Evolutionary conservation across 2,797 vertebrate species (phyloP), one percentile per base, ranked within the genome.

Genomic region (Mus caroli): DNA sequence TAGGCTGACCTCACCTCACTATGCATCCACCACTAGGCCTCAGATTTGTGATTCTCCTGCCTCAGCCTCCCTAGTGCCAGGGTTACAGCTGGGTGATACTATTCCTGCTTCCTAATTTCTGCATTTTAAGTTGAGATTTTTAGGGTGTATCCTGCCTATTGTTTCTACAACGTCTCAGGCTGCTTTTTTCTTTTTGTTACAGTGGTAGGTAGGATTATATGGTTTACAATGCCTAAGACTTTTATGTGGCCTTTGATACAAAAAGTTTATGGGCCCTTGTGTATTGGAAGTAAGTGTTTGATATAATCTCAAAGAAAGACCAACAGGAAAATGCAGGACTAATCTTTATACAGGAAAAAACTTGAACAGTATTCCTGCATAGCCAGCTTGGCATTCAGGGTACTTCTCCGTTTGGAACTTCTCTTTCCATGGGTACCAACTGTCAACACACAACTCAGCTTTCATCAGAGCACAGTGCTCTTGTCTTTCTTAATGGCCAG

Each of bases 71-170:
- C 43, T 19, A 37, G 75, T 78, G 20, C 43, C 20, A 26, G 22
- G 22, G 52, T 26, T 78, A 40, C 15, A 62, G 22, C 7, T 62
- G 34, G 19, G 20, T 50, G 43, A 13, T 24, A 37, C 34, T 43
- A 31, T 12, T 14, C 46, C 43, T 78, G 14, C 22, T 60, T 79
- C 7, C 75, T 11, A 52, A 20, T 75, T 46, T 37, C 2, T 19
- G 10, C 31, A 93, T 94, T 60, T 14, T 86, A 73, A 90, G 84
- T 76, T 90, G 92, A 94, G 58, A 46, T 34, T 89, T 87, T 2
- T 71, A 73, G 73, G 87, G 90, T 3, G 52, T 13, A 88, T 9
- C 1, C 88, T 3, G 11, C 8, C 46, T 67, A 28, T 82, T 90
- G 76, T 88, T 95, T 46, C 40, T 14, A 50, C 87, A 90, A n/a